Percentiles rank a stretch among this genome's conserved stretches.
These are phyloP conservation scores for Vesta saturnalis DNA, from an alignment of 2,888 invertebrate species.

Conservation along the genomic window DNA sequence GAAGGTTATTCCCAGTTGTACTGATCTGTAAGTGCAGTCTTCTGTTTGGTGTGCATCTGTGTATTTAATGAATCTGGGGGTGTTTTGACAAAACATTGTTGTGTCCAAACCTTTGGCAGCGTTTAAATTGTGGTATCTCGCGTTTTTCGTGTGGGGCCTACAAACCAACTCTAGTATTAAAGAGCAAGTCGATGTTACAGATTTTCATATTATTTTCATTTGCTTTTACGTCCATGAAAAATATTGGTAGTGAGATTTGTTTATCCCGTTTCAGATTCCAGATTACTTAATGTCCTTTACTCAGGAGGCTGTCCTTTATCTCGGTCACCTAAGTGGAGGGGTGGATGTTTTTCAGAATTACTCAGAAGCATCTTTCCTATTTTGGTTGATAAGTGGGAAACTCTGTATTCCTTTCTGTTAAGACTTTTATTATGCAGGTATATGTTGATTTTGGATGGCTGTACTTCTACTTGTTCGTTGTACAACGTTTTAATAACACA, in stretches of 20 bases:
- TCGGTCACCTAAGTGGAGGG: neutral
- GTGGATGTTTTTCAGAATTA: neutral
- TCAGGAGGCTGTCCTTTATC: neutral
- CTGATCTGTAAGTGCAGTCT: neutral
- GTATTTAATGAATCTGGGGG: neutral
- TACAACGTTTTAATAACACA: neutral
- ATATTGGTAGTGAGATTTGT: neutral
- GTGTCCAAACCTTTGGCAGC: neutral
- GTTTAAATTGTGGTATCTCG: neutral
- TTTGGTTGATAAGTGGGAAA: neutral
- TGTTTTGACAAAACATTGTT: neutral
- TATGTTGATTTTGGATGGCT: neutral
- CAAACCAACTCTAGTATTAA: neutral
- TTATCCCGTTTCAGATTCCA: neutral
- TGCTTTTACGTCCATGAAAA: neutral
- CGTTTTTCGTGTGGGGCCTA: neutral
- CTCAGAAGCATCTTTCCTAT: neutral
- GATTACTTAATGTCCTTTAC: neutral
- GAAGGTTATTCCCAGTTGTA: neutral
- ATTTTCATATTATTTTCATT: too few species aligned
- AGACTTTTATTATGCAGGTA: neutral
- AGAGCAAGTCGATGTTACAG: neutral
- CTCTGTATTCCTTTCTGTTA: neutral
- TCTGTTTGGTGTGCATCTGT: neutral
- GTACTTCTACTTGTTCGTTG: neutral